A percentile compares a stretch with the other conserved stretches of the same genome.
phyloP scores from a whole-genome alignment of 1,140 invertebrate species.

The Cryptotermes secundus region DNA sequence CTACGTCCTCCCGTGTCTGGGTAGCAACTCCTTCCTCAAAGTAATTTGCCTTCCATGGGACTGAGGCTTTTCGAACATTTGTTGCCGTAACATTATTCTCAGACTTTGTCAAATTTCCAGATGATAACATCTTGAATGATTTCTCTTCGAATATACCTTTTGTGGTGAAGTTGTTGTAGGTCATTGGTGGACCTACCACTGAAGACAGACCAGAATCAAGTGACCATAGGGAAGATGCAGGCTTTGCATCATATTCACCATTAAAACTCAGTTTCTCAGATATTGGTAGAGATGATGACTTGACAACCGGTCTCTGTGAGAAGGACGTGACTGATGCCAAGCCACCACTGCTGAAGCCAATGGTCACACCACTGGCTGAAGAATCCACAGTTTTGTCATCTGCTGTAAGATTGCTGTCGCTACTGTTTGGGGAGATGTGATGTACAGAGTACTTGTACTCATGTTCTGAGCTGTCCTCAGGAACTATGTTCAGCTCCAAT shows the following conservation, averaged over 20 bases:
- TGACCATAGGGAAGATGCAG: neutral
- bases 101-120: neutral
- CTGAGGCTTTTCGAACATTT: neutral
- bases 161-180: neutral
- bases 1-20: constrained; percentile 40
- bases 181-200: neutral
- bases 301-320: constrained; percentile 36
- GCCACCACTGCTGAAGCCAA: constrained; percentile 33
- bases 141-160: neutral
- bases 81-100: neutral
- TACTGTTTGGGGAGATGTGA: neutral
- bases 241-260: neutral
- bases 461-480: neutral
- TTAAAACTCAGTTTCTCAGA: constrained; percentile 2
- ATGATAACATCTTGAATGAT: neutral
- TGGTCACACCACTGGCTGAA: constrained; percentile 28
- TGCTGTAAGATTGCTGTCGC: neutral
- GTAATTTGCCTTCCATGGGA: constrained; percentile 30
- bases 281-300: constrained; percentile 37
- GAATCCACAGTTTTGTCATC: neutral
- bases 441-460: neutral
- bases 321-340: constrained; percentile 37
- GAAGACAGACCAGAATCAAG: constrained; percentile 11
- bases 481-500: neutral
- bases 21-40: constrained; percentile 39